A percentile compares a stretch with the other conserved stretches of the same genome.
These are phyloP conservation scores for Tachysurus vachellii DNA, from an alignment of 2,113 vertebrate species.

Conservation along the genomic window DNA sequence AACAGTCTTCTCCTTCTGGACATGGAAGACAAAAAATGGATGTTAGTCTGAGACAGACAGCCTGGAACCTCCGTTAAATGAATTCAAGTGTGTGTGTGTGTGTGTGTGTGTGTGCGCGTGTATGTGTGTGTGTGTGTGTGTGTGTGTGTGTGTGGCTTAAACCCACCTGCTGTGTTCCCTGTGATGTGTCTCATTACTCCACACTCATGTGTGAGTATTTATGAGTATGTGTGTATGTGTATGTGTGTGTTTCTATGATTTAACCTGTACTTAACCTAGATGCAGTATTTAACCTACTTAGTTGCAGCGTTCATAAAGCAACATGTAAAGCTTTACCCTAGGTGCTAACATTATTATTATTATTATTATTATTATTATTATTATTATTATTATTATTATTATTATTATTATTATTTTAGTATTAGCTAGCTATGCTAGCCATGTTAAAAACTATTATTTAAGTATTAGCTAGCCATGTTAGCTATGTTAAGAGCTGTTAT, in stretches of 20 bases:
- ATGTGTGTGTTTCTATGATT: conserved; percentile 43
- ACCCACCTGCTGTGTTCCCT: background rate
- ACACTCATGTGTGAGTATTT: background rate
- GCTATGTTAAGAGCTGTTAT: too few species aligned
- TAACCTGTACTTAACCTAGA: conserved; percentile 53
- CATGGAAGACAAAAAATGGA: conserved; percentile 23
- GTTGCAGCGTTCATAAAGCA: conserved; percentile 40
- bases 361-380: background rate
- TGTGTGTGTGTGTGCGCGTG: background rate
- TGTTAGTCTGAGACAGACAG: conserved; percentile 2
- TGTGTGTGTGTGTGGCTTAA: background rate
- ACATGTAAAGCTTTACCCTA: conserved; percentile 40
- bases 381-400: background rate
- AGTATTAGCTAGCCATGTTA: too few species aligned
- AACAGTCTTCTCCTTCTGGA: conserved; percentile 6
- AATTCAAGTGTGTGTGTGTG: background rate
- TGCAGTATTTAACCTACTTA: conserved; percentile 61
- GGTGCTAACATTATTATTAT: background rate
- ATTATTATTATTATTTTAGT: background rate
- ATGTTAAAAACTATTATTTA: background rate
- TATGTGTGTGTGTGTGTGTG: background rate
- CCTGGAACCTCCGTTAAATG: background rate
- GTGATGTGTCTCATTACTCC: background rate
- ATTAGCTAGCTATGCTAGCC: background rate
- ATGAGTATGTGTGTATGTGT: background rate